Conservation (phyloP, 2,797 vertebrate species). For the Macroramphosus scolopax region DNA sequence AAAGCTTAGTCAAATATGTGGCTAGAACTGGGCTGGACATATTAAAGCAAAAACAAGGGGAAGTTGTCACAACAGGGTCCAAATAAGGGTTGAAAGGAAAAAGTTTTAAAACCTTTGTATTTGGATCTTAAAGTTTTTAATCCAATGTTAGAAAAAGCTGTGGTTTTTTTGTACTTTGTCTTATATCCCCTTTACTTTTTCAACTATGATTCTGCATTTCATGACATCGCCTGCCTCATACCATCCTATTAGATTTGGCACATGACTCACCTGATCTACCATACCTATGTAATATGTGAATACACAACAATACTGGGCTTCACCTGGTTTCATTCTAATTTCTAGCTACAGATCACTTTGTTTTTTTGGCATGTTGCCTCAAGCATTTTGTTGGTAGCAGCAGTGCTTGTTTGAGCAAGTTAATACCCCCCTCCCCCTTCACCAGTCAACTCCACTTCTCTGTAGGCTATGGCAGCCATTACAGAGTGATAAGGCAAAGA, state of each 20-base stretch:
- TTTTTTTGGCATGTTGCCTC: constrained; percentile 10
- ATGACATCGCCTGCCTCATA: no score
- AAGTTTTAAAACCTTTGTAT: background rate
- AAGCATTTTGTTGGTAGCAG: constrained; percentile 41
- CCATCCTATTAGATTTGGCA: no score
- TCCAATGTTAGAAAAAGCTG: no score
- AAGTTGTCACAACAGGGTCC: constrained; percentile 15
- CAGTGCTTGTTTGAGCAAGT: constrained; percentile 59
- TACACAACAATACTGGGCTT: background rate
- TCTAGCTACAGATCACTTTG: no score
- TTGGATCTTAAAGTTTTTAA: background rate
- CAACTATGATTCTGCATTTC: no score
- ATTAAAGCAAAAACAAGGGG: constrained; percentile 32
- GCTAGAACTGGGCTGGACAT: constrained; percentile 54
- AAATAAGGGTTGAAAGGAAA: background rate
- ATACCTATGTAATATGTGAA: no score
- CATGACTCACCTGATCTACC: no score
- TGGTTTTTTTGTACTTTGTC: no score
- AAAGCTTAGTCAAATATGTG: constrained; percentile 76
- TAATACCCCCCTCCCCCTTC: background rate
- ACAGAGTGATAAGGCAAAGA: constrained; percentile 25
- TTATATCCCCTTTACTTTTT: no score
- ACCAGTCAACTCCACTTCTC: constrained; percentile 3
- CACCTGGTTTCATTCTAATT: background rate
- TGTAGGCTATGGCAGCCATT: constrained; percentile 27